phyloP scores from a whole-genome alignment of 2,113 vertebrate species.

The Dromas ardeola region DNA sequence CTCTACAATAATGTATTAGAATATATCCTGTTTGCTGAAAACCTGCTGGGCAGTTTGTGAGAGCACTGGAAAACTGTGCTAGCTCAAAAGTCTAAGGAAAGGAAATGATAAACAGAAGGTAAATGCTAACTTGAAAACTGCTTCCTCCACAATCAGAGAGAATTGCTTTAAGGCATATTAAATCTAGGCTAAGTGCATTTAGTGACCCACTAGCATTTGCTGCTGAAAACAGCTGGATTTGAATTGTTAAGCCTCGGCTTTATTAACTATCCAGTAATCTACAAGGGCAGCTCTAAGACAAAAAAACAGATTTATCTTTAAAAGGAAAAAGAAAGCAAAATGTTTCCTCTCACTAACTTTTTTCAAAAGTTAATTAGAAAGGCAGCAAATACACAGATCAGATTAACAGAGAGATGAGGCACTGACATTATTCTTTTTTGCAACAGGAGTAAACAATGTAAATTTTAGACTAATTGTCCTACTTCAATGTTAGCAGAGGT shows the following conservation, averaged over 20 bases:
- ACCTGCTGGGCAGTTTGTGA: background rate
- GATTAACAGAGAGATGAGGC: background rate
- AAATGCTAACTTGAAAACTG: background rate
- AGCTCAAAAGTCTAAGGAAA: background rate
- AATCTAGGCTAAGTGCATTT: background rate
- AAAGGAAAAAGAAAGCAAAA: background rate
- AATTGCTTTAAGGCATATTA: background rate
- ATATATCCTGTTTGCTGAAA: background rate
- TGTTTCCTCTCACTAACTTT: background rate
- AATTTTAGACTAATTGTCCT: background rate
- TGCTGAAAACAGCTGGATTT: conserved; percentile 8
- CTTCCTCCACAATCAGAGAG: background rate
- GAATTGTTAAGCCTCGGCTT: background rate
- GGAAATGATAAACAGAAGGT: background rate
- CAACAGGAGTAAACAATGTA: background rate
- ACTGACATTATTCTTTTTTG: background rate
- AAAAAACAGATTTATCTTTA: background rate
- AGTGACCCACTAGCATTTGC: background rate
- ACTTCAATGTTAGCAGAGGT: background rate
- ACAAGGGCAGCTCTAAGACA: background rate
- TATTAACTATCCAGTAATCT: background rate
- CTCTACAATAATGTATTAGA: background rate
- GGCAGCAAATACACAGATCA: background rate
- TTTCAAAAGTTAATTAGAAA: background rate
- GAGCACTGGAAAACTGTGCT: background rate